These are phyloP conservation scores for Miichthys miiuy DNA, from an alignment of 2,797 vertebrate genomes.

Conservation along the genomic window DNA sequence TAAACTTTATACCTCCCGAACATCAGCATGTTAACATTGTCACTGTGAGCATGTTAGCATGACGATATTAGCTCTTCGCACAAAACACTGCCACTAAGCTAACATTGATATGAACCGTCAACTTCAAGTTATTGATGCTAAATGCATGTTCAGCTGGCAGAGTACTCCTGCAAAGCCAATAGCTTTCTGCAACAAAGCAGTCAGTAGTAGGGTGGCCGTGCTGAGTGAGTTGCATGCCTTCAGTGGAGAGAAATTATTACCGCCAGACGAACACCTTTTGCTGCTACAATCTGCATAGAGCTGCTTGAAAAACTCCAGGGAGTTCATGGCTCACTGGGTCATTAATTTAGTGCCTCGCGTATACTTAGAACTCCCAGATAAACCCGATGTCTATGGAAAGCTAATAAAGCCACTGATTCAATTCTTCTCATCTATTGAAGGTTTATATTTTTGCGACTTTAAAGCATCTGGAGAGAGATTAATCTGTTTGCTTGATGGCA, in stretches of 20 bases:
- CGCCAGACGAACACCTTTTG: constrained; percentile 34
- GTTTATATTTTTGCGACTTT: constrained; percentile 12
- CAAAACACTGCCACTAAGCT: neutral
- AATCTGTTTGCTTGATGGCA: neutral
- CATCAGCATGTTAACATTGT: neutral
- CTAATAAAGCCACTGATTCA: constrained; percentile 15
- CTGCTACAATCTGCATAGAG: constrained; percentile 3
- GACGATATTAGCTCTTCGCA: too few species aligned
- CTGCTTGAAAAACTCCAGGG: constrained; percentile 45
- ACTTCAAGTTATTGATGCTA: neutral
- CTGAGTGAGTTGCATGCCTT: constrained; percentile 8
- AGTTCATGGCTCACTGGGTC: constrained; percentile 47
- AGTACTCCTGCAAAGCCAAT: neutral
- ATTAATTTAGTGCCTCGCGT: constrained; percentile 36
- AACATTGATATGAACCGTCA: neutral
- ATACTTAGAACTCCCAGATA: constrained; percentile 29
- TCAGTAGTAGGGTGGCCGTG: constrained; percentile 6
- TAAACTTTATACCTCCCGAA: neutral
- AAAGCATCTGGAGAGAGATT: constrained; percentile 12
- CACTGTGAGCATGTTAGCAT: too few species aligned
- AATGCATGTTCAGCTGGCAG: neutral
- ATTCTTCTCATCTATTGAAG: constrained; percentile 1
- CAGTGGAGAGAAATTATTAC: constrained; percentile 19
- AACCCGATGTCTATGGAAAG: constrained; percentile 7
- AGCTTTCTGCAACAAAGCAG: neutral